A percentile compares a stretch with the other conserved stretches of the same genome.
phyloP scores from a whole-genome alignment of 2,113 vertebrate genomes.

The Glaucomys volans region DNA sequence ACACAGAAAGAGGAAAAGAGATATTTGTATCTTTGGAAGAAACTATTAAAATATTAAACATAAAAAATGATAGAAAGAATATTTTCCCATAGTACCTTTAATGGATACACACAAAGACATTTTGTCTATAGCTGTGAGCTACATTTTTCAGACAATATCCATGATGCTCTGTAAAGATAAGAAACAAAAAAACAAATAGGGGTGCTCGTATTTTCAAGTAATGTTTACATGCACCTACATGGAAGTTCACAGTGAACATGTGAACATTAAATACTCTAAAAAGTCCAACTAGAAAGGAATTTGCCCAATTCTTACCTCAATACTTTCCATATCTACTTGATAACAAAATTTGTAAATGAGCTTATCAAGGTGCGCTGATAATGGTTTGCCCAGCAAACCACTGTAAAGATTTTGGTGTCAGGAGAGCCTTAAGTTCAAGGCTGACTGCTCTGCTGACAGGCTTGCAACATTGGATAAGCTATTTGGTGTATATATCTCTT shows the following conservation, averaged over 20 bases:
- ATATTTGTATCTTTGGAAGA: not conserved
- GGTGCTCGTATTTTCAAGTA: not conserved
- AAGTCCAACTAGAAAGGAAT: too few relatives aligned
- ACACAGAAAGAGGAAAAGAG: not conserved
- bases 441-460: not conserved
- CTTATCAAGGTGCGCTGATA: too few relatives aligned
- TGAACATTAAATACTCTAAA: not conserved
- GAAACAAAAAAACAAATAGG: not conserved
- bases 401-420: too few relatives aligned
- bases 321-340: too few relatives aligned
- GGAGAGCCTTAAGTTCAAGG: too few relatives aligned
- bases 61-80: not conserved
- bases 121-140: not conserved
- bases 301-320: too few relatives aligned
- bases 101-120: not conserved
- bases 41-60: not conserved
- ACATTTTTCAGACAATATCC: not conserved
- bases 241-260: not conserved
- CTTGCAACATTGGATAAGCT: not conserved
- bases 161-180: not conserved
- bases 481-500: not conserved
- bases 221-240: not conserved
- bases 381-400: too few relatives aligned
- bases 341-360: too few relatives aligned
- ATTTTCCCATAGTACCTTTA: not conserved